phyloP scores from a whole-genome alignment of 2,113 vertebrate species.

The Lynx canadensis region DNA sequence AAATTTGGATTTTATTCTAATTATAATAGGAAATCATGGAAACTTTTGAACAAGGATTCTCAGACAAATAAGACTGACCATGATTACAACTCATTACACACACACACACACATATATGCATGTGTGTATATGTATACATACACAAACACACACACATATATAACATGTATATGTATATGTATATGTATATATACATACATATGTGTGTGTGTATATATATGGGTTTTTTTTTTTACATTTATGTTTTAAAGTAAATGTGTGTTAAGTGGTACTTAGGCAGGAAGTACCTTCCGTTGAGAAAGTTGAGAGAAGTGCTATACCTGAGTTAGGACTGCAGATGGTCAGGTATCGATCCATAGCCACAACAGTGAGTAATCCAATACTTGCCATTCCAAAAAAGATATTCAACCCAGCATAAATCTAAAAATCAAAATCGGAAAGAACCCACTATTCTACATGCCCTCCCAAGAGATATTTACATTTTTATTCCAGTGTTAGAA shows the following conservation, averaged over 20 bases:
- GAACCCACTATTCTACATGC: not conserved
- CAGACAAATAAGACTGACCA: not conserved
- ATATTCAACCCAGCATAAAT: slow-evolving; percentile 98
- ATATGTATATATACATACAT: too few species aligned
- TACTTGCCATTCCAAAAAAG: slow-evolving; percentile 99
- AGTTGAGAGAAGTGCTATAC: slow-evolving; percentile 82
- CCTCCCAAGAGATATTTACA: not conserved
- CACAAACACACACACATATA: too few species aligned
- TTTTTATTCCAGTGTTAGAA: not conserved
- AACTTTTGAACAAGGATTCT: not conserved
- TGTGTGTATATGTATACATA: too few species aligned
- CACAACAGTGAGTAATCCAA: slow-evolving; percentile 96
- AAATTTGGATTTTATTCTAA: slow-evolving; percentile 22
- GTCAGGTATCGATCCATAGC: slow-evolving; percentile 95
- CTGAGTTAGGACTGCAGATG: slow-evolving; percentile 93
- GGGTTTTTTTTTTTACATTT: not conserved
- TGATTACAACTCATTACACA: not conserved
- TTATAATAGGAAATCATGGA: not conserved
- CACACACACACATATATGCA: too few species aligned
- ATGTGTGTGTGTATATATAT: too few species aligned
- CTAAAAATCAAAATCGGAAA: slow-evolving; percentile 84
- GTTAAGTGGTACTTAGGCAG: not conserved
- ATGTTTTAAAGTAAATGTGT: not conserved
- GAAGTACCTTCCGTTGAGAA: not conserved
- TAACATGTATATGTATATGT: too few species aligned